A percentile compares a stretch with the other conserved stretches of the same genome.
Evolutionary conservation across 2,113 vertebrate species (phyloP).

Genomic region (Delphinus delphis): DNA sequence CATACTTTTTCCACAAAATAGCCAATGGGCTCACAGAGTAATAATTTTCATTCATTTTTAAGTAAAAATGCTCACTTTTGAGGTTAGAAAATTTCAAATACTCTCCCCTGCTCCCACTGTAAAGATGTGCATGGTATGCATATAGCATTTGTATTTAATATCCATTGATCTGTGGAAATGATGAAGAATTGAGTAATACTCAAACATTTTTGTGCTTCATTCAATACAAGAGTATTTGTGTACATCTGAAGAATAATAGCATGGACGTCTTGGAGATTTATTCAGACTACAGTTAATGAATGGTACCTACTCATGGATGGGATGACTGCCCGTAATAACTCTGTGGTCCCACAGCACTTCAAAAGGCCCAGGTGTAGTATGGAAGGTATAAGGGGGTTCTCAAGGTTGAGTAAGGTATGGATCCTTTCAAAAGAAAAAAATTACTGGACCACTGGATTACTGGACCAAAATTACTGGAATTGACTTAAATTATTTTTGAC

Average conservation of each 20-base stretch:
- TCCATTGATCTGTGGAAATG: background rate
- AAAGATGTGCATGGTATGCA: background rate
- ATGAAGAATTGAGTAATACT: background rate
- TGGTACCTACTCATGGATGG: background rate
- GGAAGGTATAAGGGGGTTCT: background rate
- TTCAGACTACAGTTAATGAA: background rate
- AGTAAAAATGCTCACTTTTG: background rate
- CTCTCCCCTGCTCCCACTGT: background rate
- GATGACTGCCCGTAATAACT: background rate
- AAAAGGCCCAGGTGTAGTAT: background rate
- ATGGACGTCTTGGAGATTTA: background rate
- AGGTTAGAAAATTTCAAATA: background rate
- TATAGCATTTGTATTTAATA: background rate
- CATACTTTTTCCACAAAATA: background rate
- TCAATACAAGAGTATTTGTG: background rate
- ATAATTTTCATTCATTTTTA: background rate
- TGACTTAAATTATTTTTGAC: background rate
- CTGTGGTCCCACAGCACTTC: background rate
- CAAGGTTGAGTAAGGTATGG: background rate
- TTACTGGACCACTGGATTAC: background rate
- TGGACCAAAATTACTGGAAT: background rate
- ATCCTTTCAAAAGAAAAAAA: background rate
- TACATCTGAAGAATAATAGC: background rate
- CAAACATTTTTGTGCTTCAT: background rate
- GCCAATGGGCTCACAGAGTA: background rate